These are phyloP conservation scores for Poeciliopsis gracilis DNA, from an alignment of 2,797 vertebrate species.

Conservation along the genomic window DNA sequence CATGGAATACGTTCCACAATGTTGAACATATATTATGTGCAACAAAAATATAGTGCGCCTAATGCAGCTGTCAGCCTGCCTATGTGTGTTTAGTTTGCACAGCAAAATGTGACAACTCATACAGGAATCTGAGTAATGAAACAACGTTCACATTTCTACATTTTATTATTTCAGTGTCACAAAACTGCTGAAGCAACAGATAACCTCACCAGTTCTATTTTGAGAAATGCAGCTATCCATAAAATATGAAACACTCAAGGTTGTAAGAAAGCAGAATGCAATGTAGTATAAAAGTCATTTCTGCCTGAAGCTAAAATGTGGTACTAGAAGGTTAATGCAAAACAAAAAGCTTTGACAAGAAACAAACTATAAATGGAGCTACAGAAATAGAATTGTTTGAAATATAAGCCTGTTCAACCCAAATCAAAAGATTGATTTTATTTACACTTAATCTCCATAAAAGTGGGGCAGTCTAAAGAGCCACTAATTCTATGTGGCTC, in stretches of 20 bases:
- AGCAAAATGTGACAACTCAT: neutral
- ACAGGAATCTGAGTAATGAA: neutral
- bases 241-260: conserved; percentile 3
- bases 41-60: neutral
- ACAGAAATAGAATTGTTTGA: neutral
- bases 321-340: neutral
- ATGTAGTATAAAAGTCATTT: neutral
- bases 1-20: neutral
- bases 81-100: neutral
- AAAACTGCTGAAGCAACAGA: conserved; percentile 18
- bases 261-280: neutral
- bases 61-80: neutral
- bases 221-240: neutral
- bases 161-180: conserved; percentile 9
- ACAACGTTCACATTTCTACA: neutral
- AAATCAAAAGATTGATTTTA: neutral
- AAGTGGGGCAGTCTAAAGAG: neutral
- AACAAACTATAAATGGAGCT: neutral
- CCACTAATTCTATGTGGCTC: neutral
- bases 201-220: neutral
- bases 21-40: neutral
- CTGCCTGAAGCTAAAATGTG: neutral
- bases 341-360: neutral
- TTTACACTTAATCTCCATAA: neutral
- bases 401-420: neutral